Evolutionary conservation across 2,888 invertebrate genomes (phyloP).

Genomic region (Loripinus fragilis): DNA sequence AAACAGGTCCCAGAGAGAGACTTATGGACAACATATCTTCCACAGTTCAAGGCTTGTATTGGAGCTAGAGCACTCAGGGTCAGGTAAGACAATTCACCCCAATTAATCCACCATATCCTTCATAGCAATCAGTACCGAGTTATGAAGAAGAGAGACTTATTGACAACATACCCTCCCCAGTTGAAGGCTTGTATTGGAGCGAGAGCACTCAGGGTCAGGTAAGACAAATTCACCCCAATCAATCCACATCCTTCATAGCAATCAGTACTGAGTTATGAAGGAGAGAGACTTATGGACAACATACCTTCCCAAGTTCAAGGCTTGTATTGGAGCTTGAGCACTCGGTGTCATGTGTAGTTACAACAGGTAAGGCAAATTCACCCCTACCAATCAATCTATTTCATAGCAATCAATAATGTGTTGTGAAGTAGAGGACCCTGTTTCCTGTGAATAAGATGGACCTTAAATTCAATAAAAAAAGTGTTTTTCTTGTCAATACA

Average conservation of each 20-base stretch:
- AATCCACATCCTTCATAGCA: too few species aligned
- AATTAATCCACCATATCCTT: too few species aligned
- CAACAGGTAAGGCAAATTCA: constrained; percentile 70
- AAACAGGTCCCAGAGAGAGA: constrained; percentile 76
- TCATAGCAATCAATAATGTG: too few species aligned
- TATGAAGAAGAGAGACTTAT: constrained; percentile 72
- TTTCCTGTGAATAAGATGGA: too few species aligned
- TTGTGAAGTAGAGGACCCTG: too few species aligned
- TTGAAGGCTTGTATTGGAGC: constrained; percentile 76
- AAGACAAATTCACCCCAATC: too few species aligned
- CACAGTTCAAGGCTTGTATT: constrained; percentile 76
- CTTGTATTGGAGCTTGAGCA: constrained; percentile 73
- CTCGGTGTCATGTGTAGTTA: constrained; percentile 79
- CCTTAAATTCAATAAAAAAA: too few species aligned
- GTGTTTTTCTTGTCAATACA: too few species aligned
- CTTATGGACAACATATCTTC: constrained; percentile 75
- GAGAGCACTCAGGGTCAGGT: constrained; percentile 71
- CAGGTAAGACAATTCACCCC: too few species aligned
- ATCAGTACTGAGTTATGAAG: too few species aligned
- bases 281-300: constrained; percentile 74
- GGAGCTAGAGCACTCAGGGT: constrained; percentile 72
- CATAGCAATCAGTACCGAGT: too few species aligned
- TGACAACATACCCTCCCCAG: constrained; percentile 76
- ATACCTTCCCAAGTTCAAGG: constrained; percentile 77
- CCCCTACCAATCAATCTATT: too few species aligned